A percentile compares a stretch with the other conserved stretches of the same genome.
Conservation (phyloP, 1,140 invertebrate species). For the Brachionus calyciflorus region DNA sequence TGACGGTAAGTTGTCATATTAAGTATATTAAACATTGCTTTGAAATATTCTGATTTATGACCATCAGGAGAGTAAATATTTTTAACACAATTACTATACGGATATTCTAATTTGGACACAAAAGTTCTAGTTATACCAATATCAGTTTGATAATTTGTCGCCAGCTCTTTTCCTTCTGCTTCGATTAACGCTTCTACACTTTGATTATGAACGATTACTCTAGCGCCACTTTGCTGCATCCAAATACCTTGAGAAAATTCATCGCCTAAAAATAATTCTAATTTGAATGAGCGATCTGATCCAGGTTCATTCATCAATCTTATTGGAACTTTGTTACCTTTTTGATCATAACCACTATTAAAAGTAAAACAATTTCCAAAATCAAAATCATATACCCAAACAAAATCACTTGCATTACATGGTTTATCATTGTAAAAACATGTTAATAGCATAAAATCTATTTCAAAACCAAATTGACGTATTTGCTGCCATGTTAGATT, state of each 20-base stretch:
- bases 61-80: constrained; percentile 33
- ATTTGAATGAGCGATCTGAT: constrained; percentile 29
- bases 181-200: not conserved
- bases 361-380: constrained; percentile 48
- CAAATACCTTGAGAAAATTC: constrained; percentile 40
- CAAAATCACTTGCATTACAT: constrained; percentile 47
- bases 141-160: constrained; percentile 45
- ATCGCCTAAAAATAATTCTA: constrained; percentile 44
- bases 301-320: constrained; percentile 33
- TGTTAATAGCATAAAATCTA: constrained; percentile 27
- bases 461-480: constrained; percentile 37
- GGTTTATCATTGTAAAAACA: constrained; percentile 48
- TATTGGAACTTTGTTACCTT: constrained; percentile 9
- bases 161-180: constrained; percentile 31
- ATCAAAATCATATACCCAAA: constrained; percentile 37
- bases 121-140: constrained; percentile 21
- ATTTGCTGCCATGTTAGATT: constrained; percentile 1
- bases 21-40: constrained; percentile 17
- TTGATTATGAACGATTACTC: constrained; percentile 44
- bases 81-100: constrained; percentile 28
- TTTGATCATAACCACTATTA: constrained; percentile 47
- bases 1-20: constrained; percentile 40
- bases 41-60: constrained; percentile 31
- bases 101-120: constrained; percentile 12
- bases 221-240: constrained; percentile 36